A percentile compares a stretch with the other conserved stretches of the same genome.
phyloP scores from a whole-genome alignment of 2,113 vertebrate genomes.

The Sorex araneus region DNA sequence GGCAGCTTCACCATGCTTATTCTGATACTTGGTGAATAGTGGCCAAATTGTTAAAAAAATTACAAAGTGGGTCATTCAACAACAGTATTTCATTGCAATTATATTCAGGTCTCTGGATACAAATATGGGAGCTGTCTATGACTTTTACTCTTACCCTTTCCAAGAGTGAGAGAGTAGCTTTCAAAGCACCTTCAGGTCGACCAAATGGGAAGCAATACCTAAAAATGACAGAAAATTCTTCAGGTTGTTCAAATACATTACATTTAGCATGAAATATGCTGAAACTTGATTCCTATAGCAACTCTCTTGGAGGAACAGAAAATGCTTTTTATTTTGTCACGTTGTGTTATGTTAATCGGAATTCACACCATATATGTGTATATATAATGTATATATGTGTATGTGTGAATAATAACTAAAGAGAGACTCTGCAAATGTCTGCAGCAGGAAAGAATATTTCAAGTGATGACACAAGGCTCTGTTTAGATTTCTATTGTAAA shows the following conservation, averaged over 20 bases:
- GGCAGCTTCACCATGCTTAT: constrained; percentile 45
- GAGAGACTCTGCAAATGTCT: constrained; percentile 79
- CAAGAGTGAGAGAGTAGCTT: constrained; percentile 97
- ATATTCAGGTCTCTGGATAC: background rate
- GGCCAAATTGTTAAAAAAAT: constrained; percentile 36
- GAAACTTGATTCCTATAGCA: constrained; percentile 75
- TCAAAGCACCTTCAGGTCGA: constrained; percentile 97
- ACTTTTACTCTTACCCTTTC: constrained; percentile 93
- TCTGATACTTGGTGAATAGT: constrained; percentile 59
- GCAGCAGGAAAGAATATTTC: constrained; percentile 65
- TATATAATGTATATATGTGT: constrained; percentile 82
- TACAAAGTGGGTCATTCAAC: constrained; percentile 51
- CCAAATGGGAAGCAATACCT: constrained; percentile 99
- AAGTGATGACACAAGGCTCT: constrained; percentile 68
- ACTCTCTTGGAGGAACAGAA: constrained; percentile 73
- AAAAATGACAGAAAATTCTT: constrained; percentile 82
- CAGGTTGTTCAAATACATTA: constrained; percentile 64
- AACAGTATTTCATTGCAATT: constrained; percentile 26
- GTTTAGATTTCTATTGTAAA: constrained; percentile 72
- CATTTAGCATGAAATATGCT: constrained; percentile 70
- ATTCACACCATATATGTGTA: constrained; percentile 84
- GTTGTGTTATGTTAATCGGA: constrained; percentile 83
- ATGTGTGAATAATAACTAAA: constrained; percentile 83
- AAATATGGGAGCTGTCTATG: constrained; percentile 28
- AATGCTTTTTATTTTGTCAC: constrained; percentile 82